Evolutionary conservation across 2,888 invertebrate genomes (phyloP), one percentile per base, ranked within the genome.

Genomic region (Anoncus sp.): DNA sequence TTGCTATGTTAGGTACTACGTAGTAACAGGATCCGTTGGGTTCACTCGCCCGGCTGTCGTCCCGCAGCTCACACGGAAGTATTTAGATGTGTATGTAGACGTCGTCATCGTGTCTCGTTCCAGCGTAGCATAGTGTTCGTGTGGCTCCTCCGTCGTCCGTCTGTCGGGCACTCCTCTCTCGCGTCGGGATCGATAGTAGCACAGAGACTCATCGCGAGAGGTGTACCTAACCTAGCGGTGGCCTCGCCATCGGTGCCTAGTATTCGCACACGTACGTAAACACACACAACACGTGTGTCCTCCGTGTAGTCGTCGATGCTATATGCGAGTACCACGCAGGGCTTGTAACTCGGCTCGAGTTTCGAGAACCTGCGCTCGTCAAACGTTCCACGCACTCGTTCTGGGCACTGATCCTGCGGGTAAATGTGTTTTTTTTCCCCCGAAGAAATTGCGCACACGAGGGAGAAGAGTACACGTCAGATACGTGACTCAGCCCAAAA

Each of bases 111-210:
- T n/a, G 65, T 73, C 73, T 49, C 57, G 49, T 45, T 12, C 55
- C 18, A 18, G 2, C 20, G 16, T 10, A 40, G 22, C 35, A 10
- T 55, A 0, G 35, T 47, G n/a, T 20, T 20, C 12, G 45, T 47
- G 62, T 31, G 35, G 18, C 40, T 40, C 59, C 22, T 60, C 62
- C 18, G 16, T 14, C 47, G 18, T 45, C 18, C 18, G 12, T 45
- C 45, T 18, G 55, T 14, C 22, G 59, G 57, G 57, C 43, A 14
- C 60, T 66, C 47, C 49, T 35, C 59, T 49, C 31, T n/a, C 51
- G 51, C 55, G 71, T 65, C 69, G 57, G 57, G 66, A 79, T 79
- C 79, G 79, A 79, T 79, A 79, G 45, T 75, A 74, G 31, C 35
- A 49, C 31, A 45, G 53, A 38, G 53, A 45, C 45, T 51, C 62